Evolutionary conservation across 2,113 vertebrate genomes (phyloP), one percentile per base, ranked within the genome.

Genomic region (Pipa parva): DNA sequence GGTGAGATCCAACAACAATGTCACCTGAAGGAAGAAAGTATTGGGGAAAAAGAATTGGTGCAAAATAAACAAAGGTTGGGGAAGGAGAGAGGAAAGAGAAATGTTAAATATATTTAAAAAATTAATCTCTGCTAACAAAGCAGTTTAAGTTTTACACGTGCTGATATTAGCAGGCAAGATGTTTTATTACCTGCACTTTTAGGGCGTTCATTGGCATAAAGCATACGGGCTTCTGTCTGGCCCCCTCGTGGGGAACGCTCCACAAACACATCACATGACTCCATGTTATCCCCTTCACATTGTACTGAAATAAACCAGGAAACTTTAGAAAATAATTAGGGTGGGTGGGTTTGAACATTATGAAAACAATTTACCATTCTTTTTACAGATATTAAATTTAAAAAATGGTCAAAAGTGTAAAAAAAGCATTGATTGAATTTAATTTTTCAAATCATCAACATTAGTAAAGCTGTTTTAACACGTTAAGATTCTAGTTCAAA

Each of bases 151-250:
- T n/a, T n/a, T n/a, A n/a, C n/a, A n/a, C n/a, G n/a, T n/a, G n/a
- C n/a, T n/a, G n/a, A n/a, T n/a, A n/a, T n/a, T n/a, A n/a, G n/a
- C n/a, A n/a, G n/a, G n/a, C n/a, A n/a, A n/a, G n/a, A n/a, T 13
- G 15, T 15, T 49, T 62, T 72, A 90, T 91, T 82, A 95, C 93
- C 92, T 73, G 90, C 71, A 63, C 92, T 92, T 80, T 89, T 94
- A 48, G 90, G 90, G 63, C 92, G 89, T 79, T 93, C 88, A 1
- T 74, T 88, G 71, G 79, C 78, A 61, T 86, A 83, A 66, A 78
- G 79, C 63, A 80, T 77, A 17, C 81, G 77, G 28, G 81, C 79
- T 9, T 81, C 83, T 8, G 77, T 72, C 75, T 84, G 71, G 21
- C 80, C 77, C 1, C 77, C 72, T 28, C 78, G 75, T 24, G 83